These are phyloP conservation scores for Lineus longissimus DNA, from an alignment of 1,140 invertebrate species.

Conservation along the genomic window DNA sequence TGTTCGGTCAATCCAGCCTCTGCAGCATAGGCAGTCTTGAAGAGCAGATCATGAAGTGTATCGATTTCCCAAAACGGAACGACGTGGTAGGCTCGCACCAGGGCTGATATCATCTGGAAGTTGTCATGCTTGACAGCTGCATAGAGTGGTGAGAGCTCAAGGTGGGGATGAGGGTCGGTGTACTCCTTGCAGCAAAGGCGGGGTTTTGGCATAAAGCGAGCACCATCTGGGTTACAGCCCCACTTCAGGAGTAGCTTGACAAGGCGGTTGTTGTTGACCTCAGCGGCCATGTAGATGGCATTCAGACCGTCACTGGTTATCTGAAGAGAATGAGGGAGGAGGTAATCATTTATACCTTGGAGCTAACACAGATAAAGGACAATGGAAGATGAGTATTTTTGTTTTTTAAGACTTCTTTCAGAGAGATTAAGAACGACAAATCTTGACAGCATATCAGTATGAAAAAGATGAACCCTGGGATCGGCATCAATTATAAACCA, in stretches of 20 bases:
- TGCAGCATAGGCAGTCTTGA: constrained; percentile 23
- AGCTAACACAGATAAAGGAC: not conserved
- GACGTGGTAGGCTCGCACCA: constrained; percentile 36
- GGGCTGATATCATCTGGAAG: constrained; percentile 35
- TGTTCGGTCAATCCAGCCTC: constrained; percentile 26
- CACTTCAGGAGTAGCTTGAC: constrained; percentile 35
- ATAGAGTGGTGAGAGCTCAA: constrained; percentile 47
- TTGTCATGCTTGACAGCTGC: constrained; percentile 42
- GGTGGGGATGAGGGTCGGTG: constrained; percentile 45
- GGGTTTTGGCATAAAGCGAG: constrained; percentile 26
- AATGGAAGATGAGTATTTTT: not conserved
- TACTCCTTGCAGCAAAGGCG: constrained; percentile 39
- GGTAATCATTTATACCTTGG: not conserved
- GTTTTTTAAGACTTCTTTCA: no score
- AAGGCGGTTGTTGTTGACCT: constrained; percentile 32
- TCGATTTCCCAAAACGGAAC: constrained; percentile 26
- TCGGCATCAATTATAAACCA: no score
- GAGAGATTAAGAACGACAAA: not conserved
- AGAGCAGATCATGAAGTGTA: constrained; percentile 30
- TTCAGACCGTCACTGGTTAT: constrained; percentile 39
- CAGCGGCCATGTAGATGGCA: constrained; percentile 38
- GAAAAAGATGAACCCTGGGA: no score
- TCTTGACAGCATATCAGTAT: no score
- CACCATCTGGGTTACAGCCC: constrained; percentile 41
- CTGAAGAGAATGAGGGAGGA: constrained; percentile 33